Conservation (phyloP, 2,797 vertebrate species). For the Zalophus californianus region DNA sequence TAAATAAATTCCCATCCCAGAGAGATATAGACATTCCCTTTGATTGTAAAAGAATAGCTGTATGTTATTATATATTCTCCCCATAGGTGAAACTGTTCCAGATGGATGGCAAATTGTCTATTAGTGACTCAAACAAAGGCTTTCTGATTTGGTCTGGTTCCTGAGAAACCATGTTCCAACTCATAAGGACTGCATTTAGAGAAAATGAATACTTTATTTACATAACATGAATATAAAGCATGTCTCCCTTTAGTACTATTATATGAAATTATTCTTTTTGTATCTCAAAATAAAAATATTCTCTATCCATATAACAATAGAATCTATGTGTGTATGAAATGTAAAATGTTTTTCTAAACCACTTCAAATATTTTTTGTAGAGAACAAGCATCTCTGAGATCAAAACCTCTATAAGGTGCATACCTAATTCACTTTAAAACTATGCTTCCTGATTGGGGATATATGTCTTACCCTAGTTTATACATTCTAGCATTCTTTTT, state of each 20-base stretch:
- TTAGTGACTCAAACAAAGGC: neutral
- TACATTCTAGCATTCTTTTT: neutral
- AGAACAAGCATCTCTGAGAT: neutral
- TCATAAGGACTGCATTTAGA: neutral
- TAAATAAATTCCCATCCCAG: neutral
- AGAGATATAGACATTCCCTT: neutral
- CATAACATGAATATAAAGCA: neutral
- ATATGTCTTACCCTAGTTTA: neutral
- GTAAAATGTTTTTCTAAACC: neutral
- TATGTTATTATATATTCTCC: neutral
- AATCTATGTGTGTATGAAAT: neutral
- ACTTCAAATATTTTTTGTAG: neutral
- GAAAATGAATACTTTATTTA: slow-evolving; percentile 33
- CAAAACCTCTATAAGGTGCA: neutral
- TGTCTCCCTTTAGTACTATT: neutral
- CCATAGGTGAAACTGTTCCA: neutral
- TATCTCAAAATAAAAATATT: slow-evolving; percentile 10
- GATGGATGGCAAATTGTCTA: neutral
- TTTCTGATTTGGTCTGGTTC: neutral
- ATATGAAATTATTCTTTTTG: neutral
- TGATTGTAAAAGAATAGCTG: neutral
- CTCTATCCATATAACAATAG: neutral
- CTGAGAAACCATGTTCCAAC: neutral
- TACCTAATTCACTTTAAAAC: neutral
- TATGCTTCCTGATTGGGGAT: neutral